These are phyloP conservation scores for Epinephelus lanceolatus DNA, from an alignment of 2,113 vertebrate species.

Conservation along the genomic window DNA sequence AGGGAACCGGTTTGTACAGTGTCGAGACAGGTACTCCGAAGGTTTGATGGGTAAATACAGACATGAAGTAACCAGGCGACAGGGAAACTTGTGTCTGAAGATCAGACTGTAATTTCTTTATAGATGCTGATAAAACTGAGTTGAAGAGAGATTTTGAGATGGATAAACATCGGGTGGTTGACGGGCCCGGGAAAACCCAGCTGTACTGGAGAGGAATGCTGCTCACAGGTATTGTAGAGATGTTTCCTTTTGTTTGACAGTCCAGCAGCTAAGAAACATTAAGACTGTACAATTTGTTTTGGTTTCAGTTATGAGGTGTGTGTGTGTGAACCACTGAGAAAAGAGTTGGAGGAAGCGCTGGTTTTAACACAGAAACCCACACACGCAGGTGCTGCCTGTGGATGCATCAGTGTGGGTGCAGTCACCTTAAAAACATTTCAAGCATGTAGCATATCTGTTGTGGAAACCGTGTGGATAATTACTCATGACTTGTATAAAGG, in stretches of 20 bases:
- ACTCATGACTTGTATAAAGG: not conserved
- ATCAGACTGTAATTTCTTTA: not conserved
- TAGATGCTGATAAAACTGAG: conserved; percentile 5
- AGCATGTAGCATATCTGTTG: conserved; percentile 9
- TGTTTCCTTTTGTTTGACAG: not conserved
- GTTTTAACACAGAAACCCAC: conserved; percentile 37
- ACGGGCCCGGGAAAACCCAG: not conserved
- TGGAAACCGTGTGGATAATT: not conserved
- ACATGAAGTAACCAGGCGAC: conserved; percentile 3
- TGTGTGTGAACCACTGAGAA: not conserved
- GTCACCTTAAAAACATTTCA: conserved; percentile 45
- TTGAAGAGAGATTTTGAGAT: conserved; percentile 24
- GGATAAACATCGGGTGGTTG: not conserved
- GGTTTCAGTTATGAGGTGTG: not conserved
- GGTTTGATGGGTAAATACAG: conserved; percentile 45
- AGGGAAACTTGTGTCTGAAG: conserved; percentile 5
- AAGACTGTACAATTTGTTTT: not conserved
- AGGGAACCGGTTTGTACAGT: conserved; percentile 79
- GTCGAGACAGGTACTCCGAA: not conserved
- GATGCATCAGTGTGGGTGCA: not conserved
- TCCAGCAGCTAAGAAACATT: rapidly evolving
- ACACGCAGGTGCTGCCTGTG: not conserved
- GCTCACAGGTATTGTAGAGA: conserved; percentile 60
- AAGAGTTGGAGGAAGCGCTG: not conserved
- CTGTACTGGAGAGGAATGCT: conserved; percentile 23